Evolutionary conservation across 1,140 invertebrate species (phyloP).

Genomic region (Gonioctena quinquepunctata): DNA sequence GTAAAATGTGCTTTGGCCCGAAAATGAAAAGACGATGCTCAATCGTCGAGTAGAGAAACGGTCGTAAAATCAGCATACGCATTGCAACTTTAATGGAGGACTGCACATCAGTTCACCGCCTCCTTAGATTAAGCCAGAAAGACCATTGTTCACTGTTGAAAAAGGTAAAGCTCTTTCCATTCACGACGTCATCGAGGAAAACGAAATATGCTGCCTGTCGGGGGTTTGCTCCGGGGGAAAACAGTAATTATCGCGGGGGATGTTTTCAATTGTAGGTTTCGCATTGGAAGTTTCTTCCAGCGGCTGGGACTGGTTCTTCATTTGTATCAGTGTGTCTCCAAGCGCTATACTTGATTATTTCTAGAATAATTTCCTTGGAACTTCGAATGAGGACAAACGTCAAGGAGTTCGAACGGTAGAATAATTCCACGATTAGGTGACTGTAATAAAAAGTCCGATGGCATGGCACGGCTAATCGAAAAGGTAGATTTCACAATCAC

Average conservation of each 20-base stretch:
- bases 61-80: constrained; percentile 33
- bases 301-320: no score
- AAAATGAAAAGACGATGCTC: constrained; percentile 24
- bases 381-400: no score
- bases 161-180: constrained; percentile 16
- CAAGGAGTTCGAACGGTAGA: no score
- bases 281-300: not conserved
- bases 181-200: constrained; percentile 12
- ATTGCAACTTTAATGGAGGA: constrained; percentile 29
- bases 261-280: not conserved
- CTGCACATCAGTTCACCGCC: constrained; percentile 28
- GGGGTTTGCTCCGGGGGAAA: constrained; percentile 5
- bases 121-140: constrained; percentile 27
- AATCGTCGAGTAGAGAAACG: constrained; percentile 23
- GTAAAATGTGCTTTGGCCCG: not conserved
- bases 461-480: no score
- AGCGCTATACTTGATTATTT: no score
- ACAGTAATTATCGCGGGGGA: not conserved
- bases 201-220: constrained; percentile 6
- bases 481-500: no score
- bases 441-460: no score
- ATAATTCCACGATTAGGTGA: no score
- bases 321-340: no score
- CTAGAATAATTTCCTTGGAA: no score
- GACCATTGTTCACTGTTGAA: constrained; percentile 5